Conservation (phyloP, 2,113 vertebrate species). For the Clupea harengus region DNA sequence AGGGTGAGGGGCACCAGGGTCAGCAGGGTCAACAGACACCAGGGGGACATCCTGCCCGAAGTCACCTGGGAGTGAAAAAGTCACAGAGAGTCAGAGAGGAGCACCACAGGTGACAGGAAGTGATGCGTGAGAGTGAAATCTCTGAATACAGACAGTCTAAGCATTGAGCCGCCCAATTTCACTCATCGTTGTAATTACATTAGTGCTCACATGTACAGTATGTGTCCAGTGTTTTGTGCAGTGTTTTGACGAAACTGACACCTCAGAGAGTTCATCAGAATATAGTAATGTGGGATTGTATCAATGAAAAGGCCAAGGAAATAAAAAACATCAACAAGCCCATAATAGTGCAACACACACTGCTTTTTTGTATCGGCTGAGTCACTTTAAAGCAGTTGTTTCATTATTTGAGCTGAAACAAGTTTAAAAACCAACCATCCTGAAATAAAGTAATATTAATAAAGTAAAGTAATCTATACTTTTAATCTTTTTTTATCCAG, state of each 20-base stretch:
- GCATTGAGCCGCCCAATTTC: not conserved
- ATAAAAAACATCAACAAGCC: not conserved
- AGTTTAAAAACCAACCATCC: no score
- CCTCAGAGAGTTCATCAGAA: no score
- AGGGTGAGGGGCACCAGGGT: conserved; percentile 44
- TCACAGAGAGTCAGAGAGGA: not conserved
- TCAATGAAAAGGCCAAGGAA: no score
- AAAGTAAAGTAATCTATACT: no score
- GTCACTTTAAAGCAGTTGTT: no score
- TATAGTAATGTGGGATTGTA: no score
- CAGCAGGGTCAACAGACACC: conserved; percentile 52
- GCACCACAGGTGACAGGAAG: not conserved
- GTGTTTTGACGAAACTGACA: no score
- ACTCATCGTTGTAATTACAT: not conserved
- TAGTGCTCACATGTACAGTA: not conserved
- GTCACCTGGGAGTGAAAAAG: conserved; percentile 20
- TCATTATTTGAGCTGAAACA: no score
- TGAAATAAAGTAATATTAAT: no score
- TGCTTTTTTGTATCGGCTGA: not conserved
- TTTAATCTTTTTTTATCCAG: no score
- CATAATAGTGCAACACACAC: not conserved
- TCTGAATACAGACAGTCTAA: not conserved
- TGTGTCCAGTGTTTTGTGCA: no score
- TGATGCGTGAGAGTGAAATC: not conserved
- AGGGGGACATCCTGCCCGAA: conserved; percentile 55